Percentiles rank a stretch among this genome's conserved stretches.
phyloP scores from a whole-genome alignment of 2,888 invertebrate genomes.

The Pyrgus malvae region DNA sequence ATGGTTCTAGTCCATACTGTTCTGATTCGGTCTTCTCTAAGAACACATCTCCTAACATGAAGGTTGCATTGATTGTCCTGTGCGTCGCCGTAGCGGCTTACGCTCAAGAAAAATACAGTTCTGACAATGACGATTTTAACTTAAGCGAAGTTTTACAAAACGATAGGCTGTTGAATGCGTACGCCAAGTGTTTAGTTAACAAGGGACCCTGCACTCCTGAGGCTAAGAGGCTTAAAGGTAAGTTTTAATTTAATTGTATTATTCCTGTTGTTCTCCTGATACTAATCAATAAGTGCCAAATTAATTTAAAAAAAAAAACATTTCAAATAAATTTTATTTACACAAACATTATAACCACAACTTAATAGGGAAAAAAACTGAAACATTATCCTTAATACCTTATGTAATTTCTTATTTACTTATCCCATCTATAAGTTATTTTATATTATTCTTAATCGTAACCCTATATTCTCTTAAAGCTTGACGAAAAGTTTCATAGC shows the following conservation, averaged over 20 bases:
- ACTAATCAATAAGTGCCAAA: too few species aligned
- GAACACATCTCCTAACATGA: conserved; percentile 44
- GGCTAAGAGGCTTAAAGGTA: conserved; percentile 86
- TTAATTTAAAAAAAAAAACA: too few species aligned
- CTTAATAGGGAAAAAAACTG: too few species aligned
- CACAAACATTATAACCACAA: too few species aligned
- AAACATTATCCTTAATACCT: too few species aligned
- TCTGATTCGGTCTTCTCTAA: conserved; percentile 20
- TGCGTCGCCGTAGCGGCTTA: conserved; percentile 46
- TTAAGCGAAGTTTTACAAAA: conserved; percentile 85
- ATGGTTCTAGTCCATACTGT: conserved; percentile 30
- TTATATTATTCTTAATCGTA: not conserved
- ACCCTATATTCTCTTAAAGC: conserved; percentile 25
- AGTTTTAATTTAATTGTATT: not conserved
- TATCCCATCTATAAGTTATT: not conserved
- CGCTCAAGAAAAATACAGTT: conserved; percentile 78
- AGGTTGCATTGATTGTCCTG: conserved; percentile 45
- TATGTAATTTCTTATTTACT: not conserved
- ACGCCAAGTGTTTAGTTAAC: conserved; percentile 85
- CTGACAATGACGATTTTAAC: conserved; percentile 84
- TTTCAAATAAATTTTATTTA: too few species aligned
- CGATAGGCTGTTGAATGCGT: conserved; percentile 84
- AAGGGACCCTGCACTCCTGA: conserved; percentile 87
- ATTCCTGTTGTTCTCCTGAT: too few species aligned
- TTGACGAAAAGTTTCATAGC: conserved; percentile 55